Conservation (phyloP, 2,888 invertebrate genomes). For the Sinodicranocentrus sp. region DNA sequence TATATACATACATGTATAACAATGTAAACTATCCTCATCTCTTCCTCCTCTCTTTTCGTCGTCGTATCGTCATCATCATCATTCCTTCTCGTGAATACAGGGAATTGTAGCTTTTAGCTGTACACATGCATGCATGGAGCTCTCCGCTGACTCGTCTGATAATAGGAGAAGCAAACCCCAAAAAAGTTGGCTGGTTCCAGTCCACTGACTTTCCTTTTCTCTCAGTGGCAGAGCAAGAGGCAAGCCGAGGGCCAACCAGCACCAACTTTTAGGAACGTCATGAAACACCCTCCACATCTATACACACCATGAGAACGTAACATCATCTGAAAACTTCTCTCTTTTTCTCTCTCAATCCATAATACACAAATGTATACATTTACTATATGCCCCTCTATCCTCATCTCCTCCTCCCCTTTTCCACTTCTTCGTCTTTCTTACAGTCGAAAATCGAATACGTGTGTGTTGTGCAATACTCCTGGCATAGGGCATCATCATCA, state of each 20-base stretch:
- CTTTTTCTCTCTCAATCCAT: conserved; percentile 23
- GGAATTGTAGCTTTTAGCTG: conserved; percentile 65
- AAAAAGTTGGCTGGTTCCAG: conserved; percentile 69
- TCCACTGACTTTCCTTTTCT: conserved; percentile 68
- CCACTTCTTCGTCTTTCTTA: conserved; percentile 43
- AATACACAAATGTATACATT: conserved; percentile 26
- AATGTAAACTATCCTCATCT: conserved; percentile 59
- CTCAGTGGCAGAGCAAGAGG: conserved; percentile 66
- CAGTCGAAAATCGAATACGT: not conserved
- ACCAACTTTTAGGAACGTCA: conserved; percentile 62
- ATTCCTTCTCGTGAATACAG: no score
- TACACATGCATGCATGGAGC: conserved; percentile 10
- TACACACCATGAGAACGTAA: conserved; percentile 7
- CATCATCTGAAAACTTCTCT: conserved; percentile 52
- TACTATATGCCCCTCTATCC: conserved; percentile 17
- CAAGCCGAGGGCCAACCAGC: conserved; percentile 67
- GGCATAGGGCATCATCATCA: not conserved
- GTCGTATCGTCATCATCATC: conserved; percentile 54
- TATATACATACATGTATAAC: not conserved
- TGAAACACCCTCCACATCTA: conserved; percentile 65
- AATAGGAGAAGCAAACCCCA: conserved; percentile 69
- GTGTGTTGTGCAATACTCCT: conserved; percentile 7
- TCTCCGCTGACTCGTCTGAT: conserved; percentile 64
- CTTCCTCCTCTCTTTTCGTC: conserved; percentile 32
- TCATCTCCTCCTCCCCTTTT: conserved; percentile 54